phyloP scores from a whole-genome alignment of 2,113 vertebrate genomes.

The Hippocampus abdominalis region DNA sequence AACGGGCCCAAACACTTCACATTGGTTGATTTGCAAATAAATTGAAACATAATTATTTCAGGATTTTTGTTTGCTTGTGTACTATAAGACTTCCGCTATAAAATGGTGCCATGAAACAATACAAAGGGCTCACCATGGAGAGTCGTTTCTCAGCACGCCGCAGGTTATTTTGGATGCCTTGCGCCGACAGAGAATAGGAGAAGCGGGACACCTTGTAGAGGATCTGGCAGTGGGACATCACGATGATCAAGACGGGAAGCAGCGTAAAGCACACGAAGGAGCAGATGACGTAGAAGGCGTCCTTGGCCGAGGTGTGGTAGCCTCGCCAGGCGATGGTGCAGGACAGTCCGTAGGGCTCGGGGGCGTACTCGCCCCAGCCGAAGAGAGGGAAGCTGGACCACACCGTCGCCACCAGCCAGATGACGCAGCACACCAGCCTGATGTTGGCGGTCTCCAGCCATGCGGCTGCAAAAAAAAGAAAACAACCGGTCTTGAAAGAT shows the following conservation, averaged over 20 bases:
- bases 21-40: too few relatives aligned
- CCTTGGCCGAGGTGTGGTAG: conserved; percentile 61
- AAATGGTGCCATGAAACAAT: too few relatives aligned
- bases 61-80: too few relatives aligned
- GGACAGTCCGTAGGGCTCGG: conserved; percentile 68
- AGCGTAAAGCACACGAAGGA: conserved; percentile 63
- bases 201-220: conserved; percentile 55
- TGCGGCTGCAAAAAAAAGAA: conserved; percentile 26
- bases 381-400: conserved; percentile 69
- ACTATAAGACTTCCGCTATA: too few relatives aligned
- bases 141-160: conserved; percentile 44
- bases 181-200: conserved; percentile 39
- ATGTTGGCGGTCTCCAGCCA: conserved; percentile 55
- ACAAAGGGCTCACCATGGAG: conserved; percentile 49
- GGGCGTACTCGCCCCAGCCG: conserved; percentile 68
- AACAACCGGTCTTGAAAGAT: background rate
- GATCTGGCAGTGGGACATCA: conserved; percentile 61
- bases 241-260: conserved; percentile 59
- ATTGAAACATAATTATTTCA: too few relatives aligned
- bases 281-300: conserved; percentile 67
- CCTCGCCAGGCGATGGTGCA: conserved; percentile 68
- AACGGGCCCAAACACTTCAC: too few relatives aligned
- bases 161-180: conserved; percentile 54
- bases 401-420: conserved; percentile 52
- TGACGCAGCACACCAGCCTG: conserved; percentile 31